Base-by-base conservation (phyloP, 2,888 invertebrate species). In the Heliconius hortense region DNA sequence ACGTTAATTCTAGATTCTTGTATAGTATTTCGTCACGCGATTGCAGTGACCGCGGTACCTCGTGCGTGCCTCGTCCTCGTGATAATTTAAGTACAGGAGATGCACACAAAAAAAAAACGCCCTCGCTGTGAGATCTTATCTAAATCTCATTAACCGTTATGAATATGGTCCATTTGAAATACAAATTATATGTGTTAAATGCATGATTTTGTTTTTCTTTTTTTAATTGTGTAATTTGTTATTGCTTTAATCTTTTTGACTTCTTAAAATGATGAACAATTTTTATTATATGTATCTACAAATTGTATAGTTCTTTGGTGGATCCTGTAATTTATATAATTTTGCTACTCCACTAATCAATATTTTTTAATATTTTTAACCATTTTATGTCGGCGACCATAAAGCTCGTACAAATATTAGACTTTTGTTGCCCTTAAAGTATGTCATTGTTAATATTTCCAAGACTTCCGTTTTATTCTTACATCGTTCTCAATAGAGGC, bases 1-100 rank as follows among this genome's bases (percentile, higher is more conserved):
- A 93, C 90, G 88, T 82, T 93, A 90, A 91, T 90, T 90, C 88
- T 93, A 93, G 92, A 91, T 89, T 90, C 88, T 91, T 88, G 89
- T 89, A 79, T 78, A 89, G 90, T 88, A 78, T 85, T 85, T 83
- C 21, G 88, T 89, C 85, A 84, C 84, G 82, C 81, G 81, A n/a
- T 39, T 82, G 85, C 79, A 85, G 82, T 79, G 81, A 82, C 75
- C 77, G 80, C 82, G 77, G 80, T 82, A 84, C 85, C 86, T 86
- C 86, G 83, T 81, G 85, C 88, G 86, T 86, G 89, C 86, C 88
- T 89, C 88, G 86, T 87, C 86, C 87, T 88, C 89, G 90, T 90
- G 91, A 92, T 90, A 90, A 88, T 83, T 82, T 88, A 89, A 91
- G 90, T 90, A 89, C 92, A 90, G 90, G 88, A 89, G 85, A 86